phyloP scores from a whole-genome alignment of 2,888 invertebrate species.

The Euspilapteryx auroguttella region DNA sequence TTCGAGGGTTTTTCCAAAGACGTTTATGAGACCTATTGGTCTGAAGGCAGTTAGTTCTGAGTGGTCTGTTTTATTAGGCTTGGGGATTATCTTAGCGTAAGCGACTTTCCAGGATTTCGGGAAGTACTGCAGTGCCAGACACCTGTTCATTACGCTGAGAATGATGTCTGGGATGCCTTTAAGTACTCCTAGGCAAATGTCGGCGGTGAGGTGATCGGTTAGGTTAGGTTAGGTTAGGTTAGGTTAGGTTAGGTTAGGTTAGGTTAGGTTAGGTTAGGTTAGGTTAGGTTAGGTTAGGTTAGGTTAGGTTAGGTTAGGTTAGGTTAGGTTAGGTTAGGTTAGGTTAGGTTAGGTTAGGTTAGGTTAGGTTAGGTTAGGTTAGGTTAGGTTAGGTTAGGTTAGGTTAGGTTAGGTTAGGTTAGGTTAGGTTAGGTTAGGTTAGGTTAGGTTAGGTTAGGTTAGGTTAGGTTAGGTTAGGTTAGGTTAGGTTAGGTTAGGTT shows the following conservation, averaged over 20 bases:
- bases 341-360: conserved; percentile 7
- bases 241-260: conserved; percentile 7
- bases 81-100: too few species aligned
- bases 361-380: conserved; percentile 7
- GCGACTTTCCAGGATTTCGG: too few species aligned
- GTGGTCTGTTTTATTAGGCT: too few species aligned
- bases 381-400: conserved; percentile 7
- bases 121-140: too few species aligned
- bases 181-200: too few species aligned
- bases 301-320: conserved; percentile 6
- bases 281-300: conserved; percentile 7
- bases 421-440: conserved; percentile 7
- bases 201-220: too few species aligned
- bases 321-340: conserved; percentile 6
- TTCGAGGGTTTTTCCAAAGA: too few species aligned
- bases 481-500: conserved; percentile 5
- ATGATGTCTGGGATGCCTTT: too few species aligned
- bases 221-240: conserved; percentile 7
- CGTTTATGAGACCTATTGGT: too few species aligned
- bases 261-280: conserved; percentile 7
- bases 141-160: too few species aligned
- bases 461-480: conserved; percentile 7
- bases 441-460: conserved; percentile 7
- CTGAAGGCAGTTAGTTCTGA: too few species aligned
- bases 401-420: conserved; percentile 7